Percentiles rank a stretch among this genome's conserved stretches.
These are phyloP conservation scores for Scopus umbretta DNA, from an alignment of 2,113 vertebrate genomes.

Conservation along the genomic window DNA sequence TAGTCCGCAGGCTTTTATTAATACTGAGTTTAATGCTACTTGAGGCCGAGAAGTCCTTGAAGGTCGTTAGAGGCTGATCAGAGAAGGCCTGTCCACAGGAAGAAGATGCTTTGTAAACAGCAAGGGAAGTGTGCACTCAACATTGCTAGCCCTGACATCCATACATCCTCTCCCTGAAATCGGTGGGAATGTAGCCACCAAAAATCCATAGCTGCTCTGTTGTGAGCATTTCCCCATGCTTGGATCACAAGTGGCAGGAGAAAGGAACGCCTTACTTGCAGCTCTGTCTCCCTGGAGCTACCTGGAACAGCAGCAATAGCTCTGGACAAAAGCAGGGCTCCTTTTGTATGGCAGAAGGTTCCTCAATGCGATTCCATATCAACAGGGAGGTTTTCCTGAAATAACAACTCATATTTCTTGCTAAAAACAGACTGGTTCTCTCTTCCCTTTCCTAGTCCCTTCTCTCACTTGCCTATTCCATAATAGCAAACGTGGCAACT, in stretches of 20 bases:
- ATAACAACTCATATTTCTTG: not conserved
- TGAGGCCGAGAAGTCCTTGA: not conserved
- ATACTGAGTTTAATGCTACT: not conserved
- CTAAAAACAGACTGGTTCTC: not conserved
- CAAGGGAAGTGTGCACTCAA: not conserved
- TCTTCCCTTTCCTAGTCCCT: not conserved
- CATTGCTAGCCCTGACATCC: not conserved
- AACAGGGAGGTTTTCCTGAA: not conserved
- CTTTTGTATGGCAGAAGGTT: not conserved
- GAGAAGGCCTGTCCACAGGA: not conserved
- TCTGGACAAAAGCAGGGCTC: not conserved
- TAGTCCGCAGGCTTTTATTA: not conserved
- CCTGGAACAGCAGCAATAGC: not conserved
- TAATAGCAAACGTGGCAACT: not conserved
- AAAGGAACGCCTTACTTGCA: not conserved
- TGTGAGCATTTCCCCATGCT: rapidly evolving
- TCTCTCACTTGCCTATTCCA: not conserved
- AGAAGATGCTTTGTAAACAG: not conserved
- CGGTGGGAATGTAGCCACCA: not conserved
- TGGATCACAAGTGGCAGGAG: not conserved
- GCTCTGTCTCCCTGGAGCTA: not conserved
- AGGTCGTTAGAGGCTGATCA: not conserved
- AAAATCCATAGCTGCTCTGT: not conserved
- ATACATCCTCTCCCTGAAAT: not conserved
- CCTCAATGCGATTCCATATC: rapidly evolving